phyloP scores from a whole-genome alignment of 2,113 vertebrate species.

The Odontophorus gujanensis region DNA sequence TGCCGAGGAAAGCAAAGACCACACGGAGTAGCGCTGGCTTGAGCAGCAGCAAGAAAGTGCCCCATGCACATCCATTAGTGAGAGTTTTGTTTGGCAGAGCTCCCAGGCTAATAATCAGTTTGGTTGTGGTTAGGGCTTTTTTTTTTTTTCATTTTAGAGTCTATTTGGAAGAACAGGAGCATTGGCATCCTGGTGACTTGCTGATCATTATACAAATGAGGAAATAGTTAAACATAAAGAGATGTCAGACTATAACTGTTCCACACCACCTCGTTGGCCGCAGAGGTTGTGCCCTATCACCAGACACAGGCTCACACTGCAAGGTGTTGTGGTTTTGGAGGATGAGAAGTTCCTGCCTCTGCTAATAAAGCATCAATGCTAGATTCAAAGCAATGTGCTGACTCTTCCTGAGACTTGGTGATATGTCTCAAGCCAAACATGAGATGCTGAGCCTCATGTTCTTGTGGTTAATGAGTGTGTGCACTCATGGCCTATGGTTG shows the following conservation, averaged over 20 bases:
- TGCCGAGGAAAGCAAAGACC: background rate
- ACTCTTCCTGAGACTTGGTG: background rate
- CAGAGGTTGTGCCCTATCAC: fast-evolving
- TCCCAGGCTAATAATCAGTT: background rate
- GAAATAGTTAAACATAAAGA: background rate
- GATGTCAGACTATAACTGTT: background rate
- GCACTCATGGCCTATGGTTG: background rate
- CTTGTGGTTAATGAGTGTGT: background rate
- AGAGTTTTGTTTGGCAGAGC: background rate
- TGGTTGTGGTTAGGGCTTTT: background rate
- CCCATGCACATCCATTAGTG: background rate
- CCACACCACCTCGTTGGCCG: background rate
- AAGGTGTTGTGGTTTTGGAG: background rate
- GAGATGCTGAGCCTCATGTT: background rate
- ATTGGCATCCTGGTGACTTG: fast-evolving
- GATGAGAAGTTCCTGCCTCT: fast-evolving
- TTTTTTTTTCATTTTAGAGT: background rate
- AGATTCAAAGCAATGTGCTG: fast-evolving
- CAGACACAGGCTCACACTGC: background rate
- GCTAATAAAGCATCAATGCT: background rate
- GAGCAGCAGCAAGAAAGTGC: background rate
- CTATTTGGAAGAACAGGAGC: background rate
- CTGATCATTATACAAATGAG: background rate
- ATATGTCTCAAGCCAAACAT: background rate
- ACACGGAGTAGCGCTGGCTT: background rate